Base-by-base conservation (phyloP, 2,113 vertebrate genomes). In the Leptosomus discolor region DNA sequence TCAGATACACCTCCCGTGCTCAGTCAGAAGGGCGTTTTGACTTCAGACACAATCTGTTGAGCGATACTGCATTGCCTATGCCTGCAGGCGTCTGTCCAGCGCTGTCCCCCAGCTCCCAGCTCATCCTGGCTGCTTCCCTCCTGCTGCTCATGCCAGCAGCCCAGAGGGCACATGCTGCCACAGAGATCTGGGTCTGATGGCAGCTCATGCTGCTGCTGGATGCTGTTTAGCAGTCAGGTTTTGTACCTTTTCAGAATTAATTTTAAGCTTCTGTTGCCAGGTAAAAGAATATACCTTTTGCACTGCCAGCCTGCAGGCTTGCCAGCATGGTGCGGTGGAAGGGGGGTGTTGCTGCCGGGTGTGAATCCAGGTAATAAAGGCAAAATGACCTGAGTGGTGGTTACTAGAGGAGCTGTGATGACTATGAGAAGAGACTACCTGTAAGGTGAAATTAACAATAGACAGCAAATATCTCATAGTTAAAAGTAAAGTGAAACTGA, bases 131-230 rank as follows among this genome's bases (percentile, higher is more conserved):
- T 64, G 51, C 68, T 63, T 61, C 27, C 65, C 46, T 48, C 39
- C 22, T 1, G 2, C 17, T 37, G n/a, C 45, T n/a, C 15, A 1
- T 15, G 54, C 23, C 5, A 2, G 46, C 61, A 68, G 19, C 65
- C 32, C 15, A 3, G 21, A 45, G 58, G 57, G 34, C 50, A 45
- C 36, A n/a, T 0, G 5, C 39, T 82, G 69, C 46, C 11, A 20
- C 39, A 48, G 51, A 24, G 20, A 15, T 48, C 43, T 4, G 20
- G 8, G n/a, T 39, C 43, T 37, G 63, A 26, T 9, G 50, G 61
- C 37, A 85, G 50, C 45, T 76, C 50, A 3, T 2, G 3, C n/a
- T 45, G 64, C 45, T 58, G 17, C n/a, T 64, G 74, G n/a, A 36
- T 36, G 24, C 23, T 54, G 36, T 53, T 64, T 26, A 41, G 63